A percentile compares a stretch with the other conserved stretches of the same genome.
Conservation (phyloP, 2,888 invertebrate species). For the Lysandra bellargus region DNA sequence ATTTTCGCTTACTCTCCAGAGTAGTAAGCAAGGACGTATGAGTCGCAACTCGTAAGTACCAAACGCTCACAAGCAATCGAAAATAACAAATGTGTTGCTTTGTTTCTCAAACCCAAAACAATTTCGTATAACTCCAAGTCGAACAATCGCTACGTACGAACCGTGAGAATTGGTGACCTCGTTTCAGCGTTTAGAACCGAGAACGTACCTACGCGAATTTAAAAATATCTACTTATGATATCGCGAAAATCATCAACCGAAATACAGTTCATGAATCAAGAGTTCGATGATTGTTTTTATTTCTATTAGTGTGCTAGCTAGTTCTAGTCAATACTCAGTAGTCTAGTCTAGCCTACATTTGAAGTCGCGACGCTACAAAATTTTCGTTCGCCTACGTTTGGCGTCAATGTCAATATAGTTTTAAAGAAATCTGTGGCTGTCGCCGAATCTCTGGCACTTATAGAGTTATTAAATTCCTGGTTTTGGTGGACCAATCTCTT, state of each 20-base stretch:
- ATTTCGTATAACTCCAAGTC: not conserved
- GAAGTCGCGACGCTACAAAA: too few relatives aligned
- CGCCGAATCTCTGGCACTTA: too few relatives aligned
- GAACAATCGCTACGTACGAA: constrained; percentile 49
- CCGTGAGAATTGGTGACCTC: constrained; percentile 57
- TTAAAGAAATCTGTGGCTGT: too few relatives aligned
- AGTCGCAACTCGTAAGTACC: not conserved
- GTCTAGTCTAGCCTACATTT: not conserved
- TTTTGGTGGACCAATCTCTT: not conserved
- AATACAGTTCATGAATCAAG: constrained; percentile 55
- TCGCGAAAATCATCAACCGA: constrained; percentile 45
- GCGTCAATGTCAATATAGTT: too few relatives aligned
- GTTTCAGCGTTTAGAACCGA: constrained; percentile 50
- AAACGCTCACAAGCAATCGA: not conserved
- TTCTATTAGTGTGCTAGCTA: not conserved
- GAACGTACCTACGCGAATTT: constrained; percentile 54
- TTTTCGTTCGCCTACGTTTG: too few relatives aligned
- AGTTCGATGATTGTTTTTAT: constrained; percentile 41
- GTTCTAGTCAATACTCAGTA: not conserved
- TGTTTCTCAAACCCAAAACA: not conserved
- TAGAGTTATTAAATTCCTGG: too few relatives aligned
- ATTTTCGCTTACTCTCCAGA: not conserved
- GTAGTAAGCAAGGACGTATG: not conserved
- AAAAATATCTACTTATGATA: constrained; percentile 55
- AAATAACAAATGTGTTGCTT: not conserved